Percentiles rank a stretch among this genome's conserved stretches.
Evolutionary conservation across 2,797 vertebrate species (phyloP).

Genomic region (Perodicticus potto): DNA sequence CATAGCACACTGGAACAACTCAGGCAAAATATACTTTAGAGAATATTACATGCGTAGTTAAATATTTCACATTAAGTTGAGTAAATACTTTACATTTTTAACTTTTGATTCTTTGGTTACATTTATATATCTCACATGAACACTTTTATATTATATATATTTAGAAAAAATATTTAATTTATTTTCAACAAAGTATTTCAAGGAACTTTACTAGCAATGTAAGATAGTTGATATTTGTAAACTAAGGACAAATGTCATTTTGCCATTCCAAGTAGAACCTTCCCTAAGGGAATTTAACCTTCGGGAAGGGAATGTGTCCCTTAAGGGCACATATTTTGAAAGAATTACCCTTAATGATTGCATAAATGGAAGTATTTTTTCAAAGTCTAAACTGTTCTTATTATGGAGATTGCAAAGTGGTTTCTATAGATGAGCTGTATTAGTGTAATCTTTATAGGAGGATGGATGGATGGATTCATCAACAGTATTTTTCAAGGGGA

Average conservation of each 20-base stretch:
- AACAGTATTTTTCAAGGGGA: conserved; percentile 60
- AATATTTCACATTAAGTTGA: background rate
- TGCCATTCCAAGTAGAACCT: background rate
- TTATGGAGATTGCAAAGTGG: conserved; percentile 44
- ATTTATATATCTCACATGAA: background rate
- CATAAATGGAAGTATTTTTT: conserved; percentile 8
- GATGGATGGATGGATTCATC: conserved; percentile 51
- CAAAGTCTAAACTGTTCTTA: conserved; percentile 10
- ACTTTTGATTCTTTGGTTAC: background rate
- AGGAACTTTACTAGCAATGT: background rate
- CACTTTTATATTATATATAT: background rate
- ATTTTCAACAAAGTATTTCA: background rate
- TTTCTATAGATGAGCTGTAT: background rate
- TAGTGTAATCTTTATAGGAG: background rate
- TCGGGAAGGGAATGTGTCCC: background rate
- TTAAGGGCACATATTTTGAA: background rate
- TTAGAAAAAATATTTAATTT: background rate
- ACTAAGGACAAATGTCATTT: background rate
- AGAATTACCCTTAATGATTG: background rate
- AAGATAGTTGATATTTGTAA: background rate
- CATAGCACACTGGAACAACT: background rate
- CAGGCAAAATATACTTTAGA: background rate
- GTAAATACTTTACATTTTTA: background rate
- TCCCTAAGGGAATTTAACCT: background rate
- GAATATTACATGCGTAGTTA: background rate